Evolutionary conservation across 2,113 vertebrate genomes (phyloP).

Genomic region (Leucopsar rothschildi): DNA sequence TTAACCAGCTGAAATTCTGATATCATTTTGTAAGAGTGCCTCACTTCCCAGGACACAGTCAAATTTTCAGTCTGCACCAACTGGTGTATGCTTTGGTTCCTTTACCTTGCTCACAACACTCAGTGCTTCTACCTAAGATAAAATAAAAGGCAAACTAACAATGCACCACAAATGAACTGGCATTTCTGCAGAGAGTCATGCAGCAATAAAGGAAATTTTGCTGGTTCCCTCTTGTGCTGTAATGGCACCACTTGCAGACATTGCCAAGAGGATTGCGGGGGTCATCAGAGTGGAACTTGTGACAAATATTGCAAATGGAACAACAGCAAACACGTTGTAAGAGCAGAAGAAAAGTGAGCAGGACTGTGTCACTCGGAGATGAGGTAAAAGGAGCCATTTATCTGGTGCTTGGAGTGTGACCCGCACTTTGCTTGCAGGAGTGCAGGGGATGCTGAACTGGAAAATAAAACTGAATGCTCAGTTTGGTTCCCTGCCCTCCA

Average conservation of each 20-base stretch:
- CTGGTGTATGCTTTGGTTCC: rapidly evolving
- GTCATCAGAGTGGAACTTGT: neutral
- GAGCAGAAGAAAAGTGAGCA: neutral
- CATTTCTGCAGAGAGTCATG: neutral
- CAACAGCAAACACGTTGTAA: neutral
- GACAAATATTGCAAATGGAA: conserved; percentile 5
- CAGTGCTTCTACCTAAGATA: neutral
- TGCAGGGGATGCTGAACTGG: neutral
- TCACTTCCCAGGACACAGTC: neutral
- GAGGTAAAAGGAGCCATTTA: neutral
- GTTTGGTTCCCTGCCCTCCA: neutral
- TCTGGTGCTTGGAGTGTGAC: neutral
- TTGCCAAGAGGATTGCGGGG: rapidly evolving
- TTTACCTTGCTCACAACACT: neutral
- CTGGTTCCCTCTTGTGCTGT: neutral
- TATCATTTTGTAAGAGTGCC: neutral
- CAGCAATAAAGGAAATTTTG: neutral
- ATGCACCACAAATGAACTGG: neutral
- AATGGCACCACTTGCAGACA: neutral
- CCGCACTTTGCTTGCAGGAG: neutral
- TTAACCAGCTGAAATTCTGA: neutral
- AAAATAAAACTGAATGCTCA: conserved; percentile 25
- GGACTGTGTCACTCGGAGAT: neutral
- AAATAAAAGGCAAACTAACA: neutral
- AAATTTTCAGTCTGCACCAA: rapidly evolving